phyloP scores from a whole-genome alignment of 1,140 invertebrate species.

The Drosophila azteca region DNA sequence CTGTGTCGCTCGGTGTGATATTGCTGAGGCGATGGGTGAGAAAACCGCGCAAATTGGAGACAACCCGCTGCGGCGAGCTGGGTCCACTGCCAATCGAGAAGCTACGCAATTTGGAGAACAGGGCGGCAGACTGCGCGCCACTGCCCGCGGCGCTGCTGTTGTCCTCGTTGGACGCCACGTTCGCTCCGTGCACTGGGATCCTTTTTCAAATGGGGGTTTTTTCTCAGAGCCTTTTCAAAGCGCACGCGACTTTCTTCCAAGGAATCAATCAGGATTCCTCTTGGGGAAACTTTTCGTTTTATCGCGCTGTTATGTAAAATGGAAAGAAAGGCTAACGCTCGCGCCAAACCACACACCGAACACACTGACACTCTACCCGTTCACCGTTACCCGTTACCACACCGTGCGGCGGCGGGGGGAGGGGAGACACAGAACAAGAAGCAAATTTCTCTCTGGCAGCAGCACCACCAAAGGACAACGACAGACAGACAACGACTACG shows the following conservation, averaged over 20 bases:
- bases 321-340: conserved; percentile 2
- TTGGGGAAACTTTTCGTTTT: conserved; percentile 6
- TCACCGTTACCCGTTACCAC: conserved; percentile 20
- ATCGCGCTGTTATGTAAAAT: conserved; percentile 45
- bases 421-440: conserved; percentile 25
- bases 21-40: conserved; percentile 85
- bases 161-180: conserved; percentile 83
- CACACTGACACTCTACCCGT: conserved; percentile 58
- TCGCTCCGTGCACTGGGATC: conserved; percentile 43
- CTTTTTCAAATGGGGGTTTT: conserved; percentile 1
- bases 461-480: conserved; percentile 20
- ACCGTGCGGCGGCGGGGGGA: conserved; percentile 8
- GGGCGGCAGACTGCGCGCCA: conserved; percentile 80
- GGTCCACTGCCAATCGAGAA: conserved; percentile 84
- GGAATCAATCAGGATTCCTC: conserved; percentile 8
- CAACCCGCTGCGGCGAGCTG: conserved; percentile 85
- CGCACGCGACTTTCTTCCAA: background rate
- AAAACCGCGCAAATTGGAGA: conserved; percentile 86
- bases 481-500: conserved; percentile 75
- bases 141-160: conserved; percentile 72
- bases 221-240: background rate
- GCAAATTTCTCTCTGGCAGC: conserved; percentile 30
- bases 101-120: conserved; percentile 84
- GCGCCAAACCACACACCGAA: conserved; percentile 27
- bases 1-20: conserved; percentile 86